Evolutionary conservation across 2,113 vertebrate species (phyloP).

Genomic region (Scartelaos histophorus): DNA sequence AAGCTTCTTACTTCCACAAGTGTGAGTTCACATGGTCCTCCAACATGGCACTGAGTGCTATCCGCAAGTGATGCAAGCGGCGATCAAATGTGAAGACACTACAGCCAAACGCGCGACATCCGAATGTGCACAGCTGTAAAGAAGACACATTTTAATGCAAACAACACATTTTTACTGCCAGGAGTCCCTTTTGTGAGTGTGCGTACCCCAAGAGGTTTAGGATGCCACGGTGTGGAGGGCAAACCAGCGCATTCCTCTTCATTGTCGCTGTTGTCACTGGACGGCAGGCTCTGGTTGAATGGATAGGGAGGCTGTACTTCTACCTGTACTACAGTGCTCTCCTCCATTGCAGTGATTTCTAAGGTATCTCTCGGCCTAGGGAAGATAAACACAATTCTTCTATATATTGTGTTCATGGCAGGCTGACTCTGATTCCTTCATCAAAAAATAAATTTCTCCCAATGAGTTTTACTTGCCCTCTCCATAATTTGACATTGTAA

Average conservation of each 20-base stretch:
- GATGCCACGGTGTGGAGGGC: conserved; percentile 62
- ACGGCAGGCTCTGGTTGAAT: conserved; percentile 76
- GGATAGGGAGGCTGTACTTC: conserved; percentile 68
- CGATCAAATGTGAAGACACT: conserved; percentile 90
- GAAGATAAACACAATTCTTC: conserved; percentile 56
- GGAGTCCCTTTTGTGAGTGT: neutral
- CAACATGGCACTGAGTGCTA: conserved; percentile 90
- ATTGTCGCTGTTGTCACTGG: conserved; percentile 89
- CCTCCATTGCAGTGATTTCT: conserved; percentile 74
- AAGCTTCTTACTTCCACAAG: conserved; percentile 87
- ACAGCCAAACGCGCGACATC: conserved; percentile 88
- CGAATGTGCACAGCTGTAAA: conserved; percentile 90
- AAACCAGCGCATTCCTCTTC: conserved; percentile 86
- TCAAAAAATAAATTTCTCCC: no score
- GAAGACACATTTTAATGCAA: conserved; percentile 14
- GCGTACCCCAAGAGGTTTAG: conserved; percentile 69
- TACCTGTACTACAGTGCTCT: conserved; percentile 58
- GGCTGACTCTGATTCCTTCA: no score
- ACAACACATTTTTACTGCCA: neutral
- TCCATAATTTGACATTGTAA: no score
- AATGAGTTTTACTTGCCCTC: no score
- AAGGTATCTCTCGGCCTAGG: conserved; percentile 71
- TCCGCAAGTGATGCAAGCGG: conserved; percentile 87
- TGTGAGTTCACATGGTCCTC: conserved; percentile 88
- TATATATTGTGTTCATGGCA: neutral